Conservation (phyloP, 2,888 invertebrate genomes). For the Trichopoda pennipes region DNA sequence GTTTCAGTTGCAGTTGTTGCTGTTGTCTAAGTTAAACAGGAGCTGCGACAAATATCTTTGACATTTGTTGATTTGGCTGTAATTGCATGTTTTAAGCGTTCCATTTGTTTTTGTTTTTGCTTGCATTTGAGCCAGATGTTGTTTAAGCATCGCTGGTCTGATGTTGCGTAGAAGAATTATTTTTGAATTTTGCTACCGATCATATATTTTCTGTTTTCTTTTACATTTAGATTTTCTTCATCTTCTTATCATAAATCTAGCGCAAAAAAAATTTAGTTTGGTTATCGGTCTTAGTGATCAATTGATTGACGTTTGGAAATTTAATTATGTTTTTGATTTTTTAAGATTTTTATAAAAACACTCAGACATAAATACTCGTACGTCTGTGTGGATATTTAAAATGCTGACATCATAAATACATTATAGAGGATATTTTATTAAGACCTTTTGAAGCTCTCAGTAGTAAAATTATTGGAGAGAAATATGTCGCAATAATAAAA, state of each 20-base stretch:
- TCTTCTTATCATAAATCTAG: background rate
- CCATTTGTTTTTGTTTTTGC: constrained; percentile 20
- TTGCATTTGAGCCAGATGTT: constrained; percentile 46
- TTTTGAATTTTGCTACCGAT: background rate
- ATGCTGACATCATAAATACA: background rate
- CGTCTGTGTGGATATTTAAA: too few species aligned
- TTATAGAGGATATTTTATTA: too few species aligned
- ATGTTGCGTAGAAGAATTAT: constrained; percentile 1
- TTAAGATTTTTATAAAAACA: too few species aligned
- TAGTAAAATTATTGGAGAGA: too few species aligned
- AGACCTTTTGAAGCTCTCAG: too few species aligned
- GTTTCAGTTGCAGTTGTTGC: constrained; percentile 15
- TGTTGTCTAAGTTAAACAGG: constrained; percentile 42
- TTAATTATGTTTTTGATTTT: constrained; percentile 19
- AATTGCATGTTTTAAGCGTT: constrained; percentile 61
- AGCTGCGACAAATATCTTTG: constrained; percentile 67
- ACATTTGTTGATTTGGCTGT: constrained; percentile 67
- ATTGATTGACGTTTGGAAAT: constrained; percentile 26
- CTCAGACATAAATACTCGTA: too few species aligned
- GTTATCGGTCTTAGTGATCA: constrained; percentile 31
- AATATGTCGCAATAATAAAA: too few species aligned
- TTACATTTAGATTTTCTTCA: constrained; percentile 32
- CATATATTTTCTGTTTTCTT: background rate
- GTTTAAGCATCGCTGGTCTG: constrained; percentile 7
- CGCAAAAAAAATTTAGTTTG: constrained; percentile 1